phyloP scores from a whole-genome alignment of 2,113 vertebrate species.

The Myotis brandtii region DNA sequence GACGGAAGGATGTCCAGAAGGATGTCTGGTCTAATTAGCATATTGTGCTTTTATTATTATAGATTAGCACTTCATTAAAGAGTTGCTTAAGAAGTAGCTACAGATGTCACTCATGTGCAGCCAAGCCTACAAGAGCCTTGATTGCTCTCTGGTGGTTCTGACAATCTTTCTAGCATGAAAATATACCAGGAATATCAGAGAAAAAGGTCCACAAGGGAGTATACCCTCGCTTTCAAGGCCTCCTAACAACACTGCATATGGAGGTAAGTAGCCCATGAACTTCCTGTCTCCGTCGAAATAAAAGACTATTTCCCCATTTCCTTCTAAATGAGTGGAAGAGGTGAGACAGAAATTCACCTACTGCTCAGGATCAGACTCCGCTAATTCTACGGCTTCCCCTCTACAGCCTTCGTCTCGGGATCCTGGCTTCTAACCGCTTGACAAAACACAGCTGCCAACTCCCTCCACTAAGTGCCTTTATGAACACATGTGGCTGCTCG shows the following conservation, averaged over 20 bases:
- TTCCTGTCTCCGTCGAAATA: neutral
- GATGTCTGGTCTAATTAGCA: too few relatives aligned
- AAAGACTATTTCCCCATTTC: neutral
- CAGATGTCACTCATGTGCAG: neutral
- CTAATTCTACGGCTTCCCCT: neutral
- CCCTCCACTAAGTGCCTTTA: neutral
- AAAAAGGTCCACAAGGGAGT: neutral
- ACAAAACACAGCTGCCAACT: constrained; percentile 32
- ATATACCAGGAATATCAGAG: neutral
- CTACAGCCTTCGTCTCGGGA: neutral
- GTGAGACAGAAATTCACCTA: neutral
- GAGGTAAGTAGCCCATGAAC: neutral
- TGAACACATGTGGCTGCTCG: constrained; percentile 46
- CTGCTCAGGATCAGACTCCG: neutral
- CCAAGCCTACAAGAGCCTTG: neutral
- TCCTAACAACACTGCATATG: neutral
- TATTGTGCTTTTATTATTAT: too few relatives aligned
- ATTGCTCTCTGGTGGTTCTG: neutral
- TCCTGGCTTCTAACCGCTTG: neutral
- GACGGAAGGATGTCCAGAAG: too few relatives aligned
- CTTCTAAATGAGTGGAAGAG: neutral
- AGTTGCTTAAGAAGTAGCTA: neutral
- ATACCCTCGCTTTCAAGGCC: neutral
- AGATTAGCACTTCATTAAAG: neutral
- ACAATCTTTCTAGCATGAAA: neutral